Conservation (phyloP, 2,888 invertebrate genomes). For the Cantharis lateralis region DNA sequence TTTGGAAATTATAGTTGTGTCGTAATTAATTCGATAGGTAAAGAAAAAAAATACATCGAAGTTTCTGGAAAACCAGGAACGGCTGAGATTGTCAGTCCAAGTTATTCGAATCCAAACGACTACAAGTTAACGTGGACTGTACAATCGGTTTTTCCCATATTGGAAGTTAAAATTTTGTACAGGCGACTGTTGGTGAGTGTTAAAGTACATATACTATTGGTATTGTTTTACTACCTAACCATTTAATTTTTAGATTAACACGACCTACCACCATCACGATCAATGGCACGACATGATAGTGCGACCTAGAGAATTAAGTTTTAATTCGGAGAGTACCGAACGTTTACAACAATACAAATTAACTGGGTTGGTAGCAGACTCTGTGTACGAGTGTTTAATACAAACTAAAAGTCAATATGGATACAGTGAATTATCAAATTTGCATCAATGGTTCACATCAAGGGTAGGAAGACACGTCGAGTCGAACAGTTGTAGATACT, state of each 20-base stretch:
- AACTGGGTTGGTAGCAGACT: constrained; percentile 58
- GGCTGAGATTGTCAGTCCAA: constrained; percentile 65
- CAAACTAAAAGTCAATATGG: constrained; percentile 63
- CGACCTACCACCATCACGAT: constrained; percentile 58
- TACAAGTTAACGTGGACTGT: constrained; percentile 70
- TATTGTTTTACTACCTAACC: too few species aligned
- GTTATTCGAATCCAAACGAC: constrained; percentile 64
- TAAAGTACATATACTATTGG: background rate
- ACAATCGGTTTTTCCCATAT: constrained; percentile 67
- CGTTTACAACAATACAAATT: constrained; percentile 57
- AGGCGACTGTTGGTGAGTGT: constrained; percentile 63
- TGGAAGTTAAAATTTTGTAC: constrained; percentile 67
- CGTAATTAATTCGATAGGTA: constrained; percentile 54
- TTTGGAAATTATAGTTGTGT: constrained; percentile 64
- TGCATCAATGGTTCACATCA: constrained; percentile 61
- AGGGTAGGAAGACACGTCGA: constrained; percentile 42
- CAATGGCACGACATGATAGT: constrained; percentile 62
- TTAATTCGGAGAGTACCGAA: constrained; percentile 51
- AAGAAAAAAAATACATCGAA: constrained; percentile 61
- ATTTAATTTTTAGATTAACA: constrained; percentile 54
- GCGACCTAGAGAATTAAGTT: constrained; percentile 49
- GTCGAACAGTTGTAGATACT: background rate
- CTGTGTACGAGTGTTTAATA: constrained; percentile 62
- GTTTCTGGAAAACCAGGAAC: constrained; percentile 69
- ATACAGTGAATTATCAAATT: constrained; percentile 61